phyloP scores from a whole-genome alignment of 1,140 invertebrate species.

The Paraescarpia echinospica region DNA sequence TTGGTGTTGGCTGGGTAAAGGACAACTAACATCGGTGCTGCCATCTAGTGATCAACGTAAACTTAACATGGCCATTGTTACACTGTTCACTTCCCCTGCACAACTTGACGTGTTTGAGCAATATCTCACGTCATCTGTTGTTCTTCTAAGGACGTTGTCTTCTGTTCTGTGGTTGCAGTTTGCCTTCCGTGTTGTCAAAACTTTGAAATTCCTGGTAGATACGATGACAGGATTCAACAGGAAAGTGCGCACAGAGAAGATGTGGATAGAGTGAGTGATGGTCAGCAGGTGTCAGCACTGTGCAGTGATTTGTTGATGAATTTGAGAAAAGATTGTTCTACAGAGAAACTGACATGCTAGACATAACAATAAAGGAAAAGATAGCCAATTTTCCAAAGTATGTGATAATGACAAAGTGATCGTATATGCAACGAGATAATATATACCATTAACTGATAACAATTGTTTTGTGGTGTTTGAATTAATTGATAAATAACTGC shows the following conservation, averaged over 20 bases:
- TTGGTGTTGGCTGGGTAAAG: background rate
- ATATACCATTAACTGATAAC: too few relatives aligned
- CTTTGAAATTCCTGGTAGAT: constrained; percentile 45
- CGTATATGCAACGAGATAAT: too few relatives aligned
- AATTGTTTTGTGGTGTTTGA: too few relatives aligned
- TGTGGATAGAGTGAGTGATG: constrained; percentile 43
- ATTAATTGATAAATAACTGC: too few relatives aligned
- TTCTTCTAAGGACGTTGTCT: background rate
- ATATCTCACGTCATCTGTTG: background rate
- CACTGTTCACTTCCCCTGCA: too few relatives aligned
- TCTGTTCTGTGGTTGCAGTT: constrained; percentile 16
- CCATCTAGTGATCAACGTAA: background rate
- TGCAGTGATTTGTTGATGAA: background rate
- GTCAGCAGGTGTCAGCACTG: background rate
- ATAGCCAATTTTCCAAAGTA: too few relatives aligned
- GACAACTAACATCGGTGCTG: too few relatives aligned
- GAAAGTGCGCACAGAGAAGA: constrained; percentile 43
- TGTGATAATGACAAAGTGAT: too few relatives aligned
- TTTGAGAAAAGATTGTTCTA: background rate
- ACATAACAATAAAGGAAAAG: too few relatives aligned
- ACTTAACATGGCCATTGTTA: background rate
- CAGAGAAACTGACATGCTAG: too few relatives aligned
- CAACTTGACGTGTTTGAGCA: background rate
- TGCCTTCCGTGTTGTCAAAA: constrained; percentile 40
- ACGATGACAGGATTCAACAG: constrained; percentile 46